Conservation (phyloP, 2,113 vertebrate species). For the Mormoops blainvillei region DNA sequence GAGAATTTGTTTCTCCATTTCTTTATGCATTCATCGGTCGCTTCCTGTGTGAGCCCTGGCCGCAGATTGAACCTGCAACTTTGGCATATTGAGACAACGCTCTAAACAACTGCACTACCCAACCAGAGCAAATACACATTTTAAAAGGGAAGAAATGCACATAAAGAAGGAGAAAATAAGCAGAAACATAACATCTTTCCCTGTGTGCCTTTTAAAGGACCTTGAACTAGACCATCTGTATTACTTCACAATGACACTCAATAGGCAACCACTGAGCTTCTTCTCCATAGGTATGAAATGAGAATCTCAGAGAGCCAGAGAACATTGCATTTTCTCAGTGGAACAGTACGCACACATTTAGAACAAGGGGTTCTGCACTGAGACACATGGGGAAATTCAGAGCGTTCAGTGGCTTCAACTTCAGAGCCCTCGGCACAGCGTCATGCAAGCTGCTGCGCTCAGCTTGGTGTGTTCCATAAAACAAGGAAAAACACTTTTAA, state of each 20-base stretch:
- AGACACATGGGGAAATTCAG: slow-evolving; percentile 66
- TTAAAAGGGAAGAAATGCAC: neutral
- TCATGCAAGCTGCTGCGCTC: slow-evolving; percentile 7
- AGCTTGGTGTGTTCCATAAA: slow-evolving; percentile 18
- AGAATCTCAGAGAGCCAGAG: slow-evolving; percentile 56
- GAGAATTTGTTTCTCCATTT: too few relatives aligned
- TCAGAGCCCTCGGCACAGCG: slow-evolving; percentile 15
- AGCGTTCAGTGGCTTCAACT: slow-evolving; percentile 39
- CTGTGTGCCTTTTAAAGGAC: slow-evolving; percentile 73
- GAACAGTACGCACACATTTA: slow-evolving; percentile 69
- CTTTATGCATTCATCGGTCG: too few relatives aligned
- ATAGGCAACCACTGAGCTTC: slow-evolving; percentile 55
- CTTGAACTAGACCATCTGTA: slow-evolving; percentile 63
- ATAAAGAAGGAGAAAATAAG: neutral
- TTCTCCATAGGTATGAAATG: slow-evolving; percentile 68
- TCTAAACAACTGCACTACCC: too few relatives aligned
- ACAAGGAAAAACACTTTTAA: slow-evolving; percentile 46
- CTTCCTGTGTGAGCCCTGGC: too few relatives aligned
- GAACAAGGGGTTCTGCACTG: slow-evolving; percentile 58
- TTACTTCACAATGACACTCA: slow-evolving; percentile 57
- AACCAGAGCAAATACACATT: neutral
- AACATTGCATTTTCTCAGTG: slow-evolving; percentile 79
- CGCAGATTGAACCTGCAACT: too few relatives aligned
- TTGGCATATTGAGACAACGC: too few relatives aligned
- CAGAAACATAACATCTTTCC: neutral